Percentiles rank a stretch among this genome's conserved stretches.
phyloP scores from a whole-genome alignment of 2,888 invertebrate species.

The Xestia c-nigrum region DNA sequence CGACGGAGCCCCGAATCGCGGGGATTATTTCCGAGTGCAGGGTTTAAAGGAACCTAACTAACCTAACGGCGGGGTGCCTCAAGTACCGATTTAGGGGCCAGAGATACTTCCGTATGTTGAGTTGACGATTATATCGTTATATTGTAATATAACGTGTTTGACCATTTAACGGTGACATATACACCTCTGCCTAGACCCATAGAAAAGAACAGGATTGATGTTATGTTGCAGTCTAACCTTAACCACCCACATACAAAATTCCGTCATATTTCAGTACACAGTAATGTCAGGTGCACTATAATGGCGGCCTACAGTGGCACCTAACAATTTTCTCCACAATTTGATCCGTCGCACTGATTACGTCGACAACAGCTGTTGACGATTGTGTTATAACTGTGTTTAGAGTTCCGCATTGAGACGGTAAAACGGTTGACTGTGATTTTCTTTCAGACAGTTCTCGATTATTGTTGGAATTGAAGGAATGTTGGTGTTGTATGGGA shows the following conservation, averaged over 20 bases:
- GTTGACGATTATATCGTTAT: too few relatives aligned
- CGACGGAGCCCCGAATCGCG: too few relatives aligned
- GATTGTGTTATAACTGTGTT: constrained; percentile 66
- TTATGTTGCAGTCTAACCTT: constrained; percentile 18
- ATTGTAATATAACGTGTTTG: too few relatives aligned
- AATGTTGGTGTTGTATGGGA: constrained; percentile 23
- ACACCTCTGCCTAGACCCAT: too few relatives aligned
- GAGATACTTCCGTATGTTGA: too few relatives aligned
- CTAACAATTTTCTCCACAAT: constrained; percentile 88
- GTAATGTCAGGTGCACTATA: constrained; percentile 70
- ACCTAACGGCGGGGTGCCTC: too few relatives aligned
- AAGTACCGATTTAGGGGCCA: too few relatives aligned
- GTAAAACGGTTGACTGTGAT: constrained; percentile 43
- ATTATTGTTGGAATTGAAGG: constrained; percentile 32
- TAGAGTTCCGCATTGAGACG: constrained; percentile 63
- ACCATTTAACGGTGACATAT: too few relatives aligned
- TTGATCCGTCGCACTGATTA: constrained; percentile 75
- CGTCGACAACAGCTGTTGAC: constrained; percentile 63
- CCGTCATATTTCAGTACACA: constrained; percentile 75
- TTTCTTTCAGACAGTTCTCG: constrained; percentile 31
- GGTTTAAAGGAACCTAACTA: too few relatives aligned
- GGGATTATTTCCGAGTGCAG: too few relatives aligned
- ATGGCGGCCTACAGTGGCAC: constrained; percentile 50
- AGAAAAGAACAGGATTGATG: too few relatives aligned
- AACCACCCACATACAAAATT: constrained; percentile 53